Conservation (phyloP, 2,113 vertebrate species). For the Periophthalmodon schlosseri region DNA sequence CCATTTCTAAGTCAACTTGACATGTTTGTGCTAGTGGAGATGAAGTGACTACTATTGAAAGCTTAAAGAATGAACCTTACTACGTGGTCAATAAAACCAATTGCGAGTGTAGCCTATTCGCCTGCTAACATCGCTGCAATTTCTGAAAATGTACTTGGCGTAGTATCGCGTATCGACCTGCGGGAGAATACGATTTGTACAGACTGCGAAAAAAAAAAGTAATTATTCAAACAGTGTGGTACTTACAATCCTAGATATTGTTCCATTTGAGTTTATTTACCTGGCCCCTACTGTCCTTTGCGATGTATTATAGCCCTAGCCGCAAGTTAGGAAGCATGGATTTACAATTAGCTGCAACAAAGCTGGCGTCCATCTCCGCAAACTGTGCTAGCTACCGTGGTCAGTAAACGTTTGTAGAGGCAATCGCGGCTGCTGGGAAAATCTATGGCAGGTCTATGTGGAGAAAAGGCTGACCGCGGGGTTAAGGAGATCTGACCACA, state of each 20-base stretch:
- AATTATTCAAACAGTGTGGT: neutral
- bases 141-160: neutral
- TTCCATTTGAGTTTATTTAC: constrained; percentile 4
- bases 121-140: neutral
- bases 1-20: neutral
- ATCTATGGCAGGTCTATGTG: constrained; percentile 25
- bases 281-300: neutral
- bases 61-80: neutral
- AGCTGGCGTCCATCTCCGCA: constrained; percentile 20
- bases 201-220: neutral
- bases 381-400: constrained; percentile 12
- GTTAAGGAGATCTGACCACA: constrained; percentile 47
- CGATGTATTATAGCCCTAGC: neutral
- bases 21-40: neutral
- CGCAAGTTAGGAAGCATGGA: constrained; percentile 30
- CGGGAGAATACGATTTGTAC: neutral
- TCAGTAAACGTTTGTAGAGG: constrained; percentile 2
- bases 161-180: neutral
- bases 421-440: constrained; percentile 25
- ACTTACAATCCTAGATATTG: neutral
- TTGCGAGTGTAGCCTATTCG: neutral
- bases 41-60: neutral
- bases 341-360: constrained; percentile 21
- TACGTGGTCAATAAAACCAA: neutral
- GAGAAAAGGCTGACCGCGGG: constrained; percentile 33